Conservation (phyloP, 2,113 vertebrate genomes). For the Solea senegalensis region DNA sequence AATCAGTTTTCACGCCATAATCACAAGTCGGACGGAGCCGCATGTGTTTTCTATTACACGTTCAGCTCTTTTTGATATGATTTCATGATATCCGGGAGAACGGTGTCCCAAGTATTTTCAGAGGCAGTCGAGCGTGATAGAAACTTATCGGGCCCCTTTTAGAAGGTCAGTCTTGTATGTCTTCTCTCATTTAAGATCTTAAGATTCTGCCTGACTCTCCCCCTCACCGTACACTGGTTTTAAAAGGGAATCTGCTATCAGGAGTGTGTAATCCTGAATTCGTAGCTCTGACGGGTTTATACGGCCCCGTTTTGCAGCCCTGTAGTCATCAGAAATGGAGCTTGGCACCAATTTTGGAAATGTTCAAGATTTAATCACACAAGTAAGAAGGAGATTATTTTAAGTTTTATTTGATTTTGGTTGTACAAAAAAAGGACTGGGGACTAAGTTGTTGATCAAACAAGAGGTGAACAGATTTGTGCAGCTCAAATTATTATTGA, state of each 20-base stretch:
- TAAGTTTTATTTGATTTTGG: constrained; percentile 1
- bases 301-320: not conserved
- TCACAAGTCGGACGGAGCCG: too few species aligned
- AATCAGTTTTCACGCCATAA: too few species aligned
- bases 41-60: too few species aligned
- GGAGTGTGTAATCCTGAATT: not conserved
- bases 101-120: not conserved
- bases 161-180: constrained; percentile 8
- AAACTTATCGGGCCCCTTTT: not conserved
- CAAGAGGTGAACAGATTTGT: not conserved
- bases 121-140: not conserved
- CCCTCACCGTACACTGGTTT: not conserved
- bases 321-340: constrained; percentile 1
- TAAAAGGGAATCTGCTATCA: not conserved
- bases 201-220: not conserved
- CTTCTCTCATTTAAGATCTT: not conserved
- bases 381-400: constrained; percentile 19
- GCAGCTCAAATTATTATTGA: not conserved
- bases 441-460: constrained; percentile 6
- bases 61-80: not conserved
- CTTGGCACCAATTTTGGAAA: constrained; percentile 26
- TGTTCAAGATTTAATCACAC: constrained; percentile 9
- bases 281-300: not conserved
- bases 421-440: not conserved
- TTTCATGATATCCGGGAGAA: constrained; percentile 9